A percentile compares a stretch with the other conserved stretches of the same genome.
These are phyloP conservation scores for Musca vetustissima DNA, from an alignment of 1,140 invertebrate species.

Conservation along the genomic window DNA sequence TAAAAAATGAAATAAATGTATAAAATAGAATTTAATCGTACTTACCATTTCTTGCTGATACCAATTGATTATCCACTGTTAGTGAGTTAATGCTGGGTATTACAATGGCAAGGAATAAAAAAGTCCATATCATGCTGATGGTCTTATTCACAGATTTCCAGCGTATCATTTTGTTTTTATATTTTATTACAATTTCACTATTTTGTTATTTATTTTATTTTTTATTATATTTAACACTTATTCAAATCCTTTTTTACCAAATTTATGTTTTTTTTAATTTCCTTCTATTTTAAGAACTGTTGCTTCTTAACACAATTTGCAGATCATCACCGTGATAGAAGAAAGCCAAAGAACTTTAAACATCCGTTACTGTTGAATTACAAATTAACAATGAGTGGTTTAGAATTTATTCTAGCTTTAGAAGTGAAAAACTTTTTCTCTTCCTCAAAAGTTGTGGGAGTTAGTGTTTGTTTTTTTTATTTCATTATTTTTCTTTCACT, in stretches of 20 bases:
- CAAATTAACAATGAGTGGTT: conserved; percentile 1
- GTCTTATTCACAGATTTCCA: neutral
- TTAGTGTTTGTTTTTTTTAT: too few relatives aligned
- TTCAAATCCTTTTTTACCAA: neutral
- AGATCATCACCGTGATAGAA: neutral
- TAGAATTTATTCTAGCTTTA: neutral
- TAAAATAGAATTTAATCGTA: neutral
- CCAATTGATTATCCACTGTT: conserved; percentile 53
- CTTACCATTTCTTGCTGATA: conserved; percentile 53
- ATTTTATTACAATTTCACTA: neutral
- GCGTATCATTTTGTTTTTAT: conserved; percentile 1
- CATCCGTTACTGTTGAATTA: conserved; percentile 5
- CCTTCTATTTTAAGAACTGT: neutral
- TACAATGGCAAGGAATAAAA: neutral
- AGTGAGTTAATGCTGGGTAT: conserved; percentile 26
- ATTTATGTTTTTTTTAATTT: neutral
- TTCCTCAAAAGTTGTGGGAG: neutral
- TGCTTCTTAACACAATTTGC: too few relatives aligned
- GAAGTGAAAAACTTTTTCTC: neutral
- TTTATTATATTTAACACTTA: neutral
- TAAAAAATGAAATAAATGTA: too few relatives aligned
- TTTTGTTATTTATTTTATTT: neutral
- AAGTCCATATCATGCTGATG: neutral
- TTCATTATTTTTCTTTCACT: too few relatives aligned
- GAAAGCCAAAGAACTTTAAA: neutral